phyloP scores from a whole-genome alignment of 2,797 vertebrate species.

The Cynodonichthys magdalenae region DNA sequence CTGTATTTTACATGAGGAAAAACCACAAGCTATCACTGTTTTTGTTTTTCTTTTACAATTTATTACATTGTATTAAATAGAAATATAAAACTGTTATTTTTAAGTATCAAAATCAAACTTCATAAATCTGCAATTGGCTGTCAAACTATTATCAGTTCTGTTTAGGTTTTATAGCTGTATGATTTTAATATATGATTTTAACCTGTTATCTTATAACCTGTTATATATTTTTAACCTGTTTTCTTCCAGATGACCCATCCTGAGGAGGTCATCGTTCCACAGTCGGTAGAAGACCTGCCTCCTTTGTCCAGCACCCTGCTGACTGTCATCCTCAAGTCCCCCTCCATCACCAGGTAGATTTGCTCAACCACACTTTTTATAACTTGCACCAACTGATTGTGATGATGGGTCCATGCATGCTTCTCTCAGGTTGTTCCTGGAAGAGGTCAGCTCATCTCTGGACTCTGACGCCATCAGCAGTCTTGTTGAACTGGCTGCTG shows the following conservation, averaged over 20 bases:
- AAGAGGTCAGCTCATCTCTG: slow-evolving; percentile 81
- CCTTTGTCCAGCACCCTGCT: slow-evolving; percentile 86
- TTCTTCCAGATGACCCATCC: slow-evolving; percentile 75
- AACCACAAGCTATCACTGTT: too few species aligned
- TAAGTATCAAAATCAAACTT: too few species aligned
- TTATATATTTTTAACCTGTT: too few species aligned
- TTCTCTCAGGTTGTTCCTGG: slow-evolving; percentile 85
- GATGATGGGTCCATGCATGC: background rate
- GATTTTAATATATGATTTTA: too few species aligned
- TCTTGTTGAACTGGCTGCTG: slow-evolving; percentile 83
- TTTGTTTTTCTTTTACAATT: too few species aligned
- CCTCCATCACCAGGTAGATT: slow-evolving; percentile 83
- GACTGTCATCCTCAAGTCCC: slow-evolving; percentile 80
- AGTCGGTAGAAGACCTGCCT: slow-evolving; percentile 85
- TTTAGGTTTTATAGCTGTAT: background rate
- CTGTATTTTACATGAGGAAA: too few species aligned
- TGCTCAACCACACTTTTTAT: background rate
- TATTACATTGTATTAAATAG: too few species aligned
- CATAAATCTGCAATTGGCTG: too few species aligned
- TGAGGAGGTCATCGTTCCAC: slow-evolving; percentile 79
- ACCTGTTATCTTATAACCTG: too few species aligned
- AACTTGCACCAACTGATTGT: background rate
- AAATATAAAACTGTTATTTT: too few species aligned
- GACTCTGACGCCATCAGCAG: slow-evolving; percentile 83
- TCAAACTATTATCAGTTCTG: background rate